These are phyloP conservation scores for Sipha flava DNA, from an alignment of 1,140 invertebrate genomes.

Conservation along the genomic window DNA sequence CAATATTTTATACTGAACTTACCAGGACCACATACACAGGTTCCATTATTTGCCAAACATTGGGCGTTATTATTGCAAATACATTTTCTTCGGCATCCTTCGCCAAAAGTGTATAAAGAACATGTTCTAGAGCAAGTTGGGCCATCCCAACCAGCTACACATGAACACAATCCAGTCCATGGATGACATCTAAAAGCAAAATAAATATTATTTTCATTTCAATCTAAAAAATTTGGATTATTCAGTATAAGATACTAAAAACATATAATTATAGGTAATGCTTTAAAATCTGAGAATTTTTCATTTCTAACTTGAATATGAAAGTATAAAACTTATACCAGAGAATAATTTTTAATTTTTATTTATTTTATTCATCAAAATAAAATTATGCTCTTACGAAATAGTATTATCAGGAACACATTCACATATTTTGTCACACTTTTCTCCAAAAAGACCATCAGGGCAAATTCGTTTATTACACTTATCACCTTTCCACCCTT, in stretches of 20 bases:
- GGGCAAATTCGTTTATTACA: conserved; percentile 62
- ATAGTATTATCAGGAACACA: conserved; percentile 66
- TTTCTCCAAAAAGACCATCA: conserved; percentile 56
- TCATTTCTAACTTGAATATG: neutral
- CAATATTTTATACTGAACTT: conserved; percentile 39
- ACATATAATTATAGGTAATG: no score
- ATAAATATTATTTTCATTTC: neutral
- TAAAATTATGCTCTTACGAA: conserved; percentile 49
- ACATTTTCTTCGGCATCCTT: conserved; percentile 67
- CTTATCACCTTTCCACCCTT: conserved; percentile 64
- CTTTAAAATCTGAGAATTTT: no score
- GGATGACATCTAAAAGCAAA: conserved; percentile 65
- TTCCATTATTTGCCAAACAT: conserved; percentile 76
- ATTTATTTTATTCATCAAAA: no score
- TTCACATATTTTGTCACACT: conserved; percentile 64
- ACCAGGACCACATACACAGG: conserved; percentile 70
- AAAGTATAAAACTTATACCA: neutral
- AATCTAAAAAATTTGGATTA: neutral
- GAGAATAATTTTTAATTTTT: no score
- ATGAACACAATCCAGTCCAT: conserved; percentile 76
- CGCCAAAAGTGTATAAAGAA: conserved; percentile 69
- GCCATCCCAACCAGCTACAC: conserved; percentile 83
- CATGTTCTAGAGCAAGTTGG: conserved; percentile 69
- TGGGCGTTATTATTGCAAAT: conserved; percentile 79
- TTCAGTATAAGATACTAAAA: no score